These are phyloP conservation scores for Bubalus kerabau DNA, from an alignment of 2,113 vertebrate species.

Conservation along the genomic window DNA sequence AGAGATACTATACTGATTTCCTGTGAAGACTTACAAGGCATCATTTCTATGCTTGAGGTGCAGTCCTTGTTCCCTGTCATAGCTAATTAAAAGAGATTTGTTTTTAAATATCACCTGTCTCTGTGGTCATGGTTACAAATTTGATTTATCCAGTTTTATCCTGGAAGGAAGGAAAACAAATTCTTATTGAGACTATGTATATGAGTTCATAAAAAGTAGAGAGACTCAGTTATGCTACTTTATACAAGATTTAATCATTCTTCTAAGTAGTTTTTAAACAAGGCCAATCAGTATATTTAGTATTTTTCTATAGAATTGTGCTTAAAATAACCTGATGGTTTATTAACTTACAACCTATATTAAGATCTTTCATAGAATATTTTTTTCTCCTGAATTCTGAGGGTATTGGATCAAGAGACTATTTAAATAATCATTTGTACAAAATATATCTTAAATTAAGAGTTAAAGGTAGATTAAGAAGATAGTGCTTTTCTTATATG, in stretches of 20 bases:
- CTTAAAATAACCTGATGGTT: not conserved
- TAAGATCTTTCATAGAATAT: not conserved
- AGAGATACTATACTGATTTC: not conserved
- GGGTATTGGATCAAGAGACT: not conserved
- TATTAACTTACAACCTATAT: not conserved
- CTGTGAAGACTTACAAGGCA: not conserved
- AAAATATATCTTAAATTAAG: not conserved
- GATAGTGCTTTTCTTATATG: not conserved
- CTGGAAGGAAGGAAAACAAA: not conserved
- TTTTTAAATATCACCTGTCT: not conserved
- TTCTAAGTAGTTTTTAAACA: not conserved
- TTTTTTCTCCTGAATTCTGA: not conserved
- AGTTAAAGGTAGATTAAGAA: not conserved
- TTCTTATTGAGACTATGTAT: not conserved
- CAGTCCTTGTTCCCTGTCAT: not conserved
- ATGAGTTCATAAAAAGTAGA: not conserved
- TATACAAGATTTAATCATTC: not conserved
- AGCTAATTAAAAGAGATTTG: conserved; percentile 1
- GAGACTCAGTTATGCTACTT: not conserved
- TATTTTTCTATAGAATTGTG: not conserved
- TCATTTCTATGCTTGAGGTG: conserved; percentile 1
- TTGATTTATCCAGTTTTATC: conserved; percentile 24
- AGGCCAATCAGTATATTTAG: not conserved
- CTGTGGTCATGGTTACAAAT: conserved; percentile 5
- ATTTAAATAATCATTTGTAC: not conserved